Evolutionary conservation across 2,113 vertebrate species (phyloP), one percentile per base, ranked within the genome.

Genomic region (Oncorhynchus mykiss): DNA sequence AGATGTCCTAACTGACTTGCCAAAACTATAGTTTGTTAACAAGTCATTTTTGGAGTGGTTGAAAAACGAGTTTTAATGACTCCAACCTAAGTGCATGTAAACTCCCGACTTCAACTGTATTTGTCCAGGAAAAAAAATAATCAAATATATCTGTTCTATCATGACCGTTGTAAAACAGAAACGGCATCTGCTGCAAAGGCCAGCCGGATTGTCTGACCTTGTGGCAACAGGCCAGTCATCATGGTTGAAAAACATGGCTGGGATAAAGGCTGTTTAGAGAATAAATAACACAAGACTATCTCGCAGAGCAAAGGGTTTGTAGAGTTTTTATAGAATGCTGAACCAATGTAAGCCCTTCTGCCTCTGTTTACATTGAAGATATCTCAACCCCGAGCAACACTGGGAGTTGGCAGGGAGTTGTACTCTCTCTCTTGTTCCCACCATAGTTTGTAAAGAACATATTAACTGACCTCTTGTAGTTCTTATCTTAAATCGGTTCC

Each of bases 281-380:
- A 57, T 14, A 49, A 71, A 12, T 16, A 51, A 66, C 67, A 12
- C 31, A 59, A 24, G 45, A 13, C 29, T 48, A 60, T 13, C 48
- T 13, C 9, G 14, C 57, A 57, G 31, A 62, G 16, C 70, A 22
- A 27, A 34, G 8, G 34, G 31, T 70, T 80, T 79, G 39, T 27
- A 27, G 48, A 60, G 79, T n/a, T 34, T 34, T 5, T 31, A 5
- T 49, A 3, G 48, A 75, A 70, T 67, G 3, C 27, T 69, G 72
- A 45, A 45, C 27, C 34, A 73, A 68, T 66, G 22, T 68, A 64
- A 62, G 59, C 67, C 27, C 2, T 45, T 45, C 39, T 4, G 14
- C 51, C 27, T 77, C 27, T 81, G 77, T 83, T 86, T 79, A 83
- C 71, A 77, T 71, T 77, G 57, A 80, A 68, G 76, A 76, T 62